These are phyloP conservation scores for Microcebus lehilahytsara DNA, from an alignment of 2,113 vertebrate genomes.

Conservation along the genomic window DNA sequence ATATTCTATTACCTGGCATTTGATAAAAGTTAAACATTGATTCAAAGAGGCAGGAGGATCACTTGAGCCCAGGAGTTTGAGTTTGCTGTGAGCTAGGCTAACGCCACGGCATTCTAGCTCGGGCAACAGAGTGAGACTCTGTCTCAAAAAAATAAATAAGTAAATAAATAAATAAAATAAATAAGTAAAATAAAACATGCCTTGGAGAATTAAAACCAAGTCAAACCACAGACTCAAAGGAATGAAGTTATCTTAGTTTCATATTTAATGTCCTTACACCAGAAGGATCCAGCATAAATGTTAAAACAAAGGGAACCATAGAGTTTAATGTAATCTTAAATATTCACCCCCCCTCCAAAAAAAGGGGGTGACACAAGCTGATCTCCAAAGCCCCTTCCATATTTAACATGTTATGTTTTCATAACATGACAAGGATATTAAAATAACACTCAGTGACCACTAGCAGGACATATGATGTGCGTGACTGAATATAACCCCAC, in stretches of 20 bases:
- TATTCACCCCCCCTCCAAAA: background rate
- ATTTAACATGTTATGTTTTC: background rate
- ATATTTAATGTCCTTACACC: background rate
- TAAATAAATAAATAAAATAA: background rate
- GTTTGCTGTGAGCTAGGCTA: too few relatives aligned
- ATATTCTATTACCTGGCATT: background rate
- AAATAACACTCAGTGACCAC: background rate
- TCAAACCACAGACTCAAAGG: conserved; percentile 35
- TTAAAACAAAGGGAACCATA: background rate
- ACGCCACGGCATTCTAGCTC: too few relatives aligned
- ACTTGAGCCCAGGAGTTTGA: too few relatives aligned
- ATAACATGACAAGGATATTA: background rate
- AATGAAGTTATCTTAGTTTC: background rate
- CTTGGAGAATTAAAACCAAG: conserved; percentile 35
- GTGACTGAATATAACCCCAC: background rate
- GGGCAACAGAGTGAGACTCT: too few relatives aligned
- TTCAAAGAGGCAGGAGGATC: background rate
- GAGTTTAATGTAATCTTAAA: background rate
- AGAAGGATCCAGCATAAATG: background rate
- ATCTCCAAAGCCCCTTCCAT: background rate
- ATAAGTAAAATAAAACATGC: conserved; percentile 42
- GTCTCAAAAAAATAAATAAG: background rate
- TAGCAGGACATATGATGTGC: background rate
- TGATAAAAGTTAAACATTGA: conserved; percentile 1
- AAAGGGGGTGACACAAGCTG: background rate